A percentile compares a stretch with the other conserved stretches of the same genome.
Evolutionary conservation across 2,888 invertebrate genomes (phyloP).

Genomic region (Pilophorus perplexus): DNA sequence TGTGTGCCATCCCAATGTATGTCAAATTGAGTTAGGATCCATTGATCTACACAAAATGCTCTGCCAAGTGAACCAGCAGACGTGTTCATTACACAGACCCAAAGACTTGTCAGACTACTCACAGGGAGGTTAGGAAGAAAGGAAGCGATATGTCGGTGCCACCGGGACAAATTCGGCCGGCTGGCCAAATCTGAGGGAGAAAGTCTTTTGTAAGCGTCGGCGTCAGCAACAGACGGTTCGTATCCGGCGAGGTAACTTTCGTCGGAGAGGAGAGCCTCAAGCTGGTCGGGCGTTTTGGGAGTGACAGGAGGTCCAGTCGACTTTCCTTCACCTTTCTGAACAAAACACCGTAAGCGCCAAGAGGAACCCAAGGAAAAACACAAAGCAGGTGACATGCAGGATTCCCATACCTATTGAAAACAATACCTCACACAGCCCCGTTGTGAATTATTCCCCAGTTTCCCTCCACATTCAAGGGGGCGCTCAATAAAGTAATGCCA

Average conservation of each 20-base stretch:
- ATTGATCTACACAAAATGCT: no score
- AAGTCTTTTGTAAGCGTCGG: constrained; percentile 18
- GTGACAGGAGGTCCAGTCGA: neutral
- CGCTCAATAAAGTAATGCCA: no score
- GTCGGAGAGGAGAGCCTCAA: constrained; percentile 9
- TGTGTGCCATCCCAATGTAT: no score
- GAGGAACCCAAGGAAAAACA: neutral
- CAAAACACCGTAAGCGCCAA: neutral
- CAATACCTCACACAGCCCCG: no score
- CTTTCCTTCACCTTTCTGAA: constrained; percentile 20
- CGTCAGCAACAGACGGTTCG: constrained; percentile 17
- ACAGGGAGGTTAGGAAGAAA: constrained; percentile 35
- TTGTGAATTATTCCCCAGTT: no score
- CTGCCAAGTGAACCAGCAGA: no score
- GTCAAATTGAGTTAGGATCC: no score
- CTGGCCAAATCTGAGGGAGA: constrained; percentile 15
- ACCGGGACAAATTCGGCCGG: constrained; percentile 17
- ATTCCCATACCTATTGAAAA: no score
- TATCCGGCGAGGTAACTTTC: constrained; percentile 23
- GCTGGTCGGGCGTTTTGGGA: constrained; percentile 3
- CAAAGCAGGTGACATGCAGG: neutral
- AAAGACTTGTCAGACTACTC: no score
- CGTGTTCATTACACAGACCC: no score
- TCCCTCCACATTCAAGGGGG: no score
- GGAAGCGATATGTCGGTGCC: constrained; percentile 35